These are phyloP conservation scores for Rhagonycha fulva DNA, from an alignment of 2,888 invertebrate genomes.

Conservation along the genomic window DNA sequence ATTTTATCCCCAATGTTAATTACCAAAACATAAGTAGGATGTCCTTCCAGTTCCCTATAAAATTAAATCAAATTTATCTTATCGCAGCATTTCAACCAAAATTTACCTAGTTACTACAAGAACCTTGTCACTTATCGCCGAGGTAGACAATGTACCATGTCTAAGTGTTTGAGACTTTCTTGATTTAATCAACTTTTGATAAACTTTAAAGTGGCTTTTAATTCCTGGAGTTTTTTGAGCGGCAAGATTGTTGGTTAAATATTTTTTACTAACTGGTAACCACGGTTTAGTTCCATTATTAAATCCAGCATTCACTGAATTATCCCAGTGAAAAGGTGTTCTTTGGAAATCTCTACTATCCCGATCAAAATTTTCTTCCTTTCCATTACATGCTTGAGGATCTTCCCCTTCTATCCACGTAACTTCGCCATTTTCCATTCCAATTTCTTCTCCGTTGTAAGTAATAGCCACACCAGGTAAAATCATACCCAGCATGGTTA, in stretches of 20 bases:
- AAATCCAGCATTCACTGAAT: constrained; percentile 63
- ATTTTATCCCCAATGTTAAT: constrained; percentile 3
- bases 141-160: constrained; percentile 60
- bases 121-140: constrained; percentile 45
- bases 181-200: constrained; percentile 61
- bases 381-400: constrained; percentile 62
- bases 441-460: constrained; percentile 87
- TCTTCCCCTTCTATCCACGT: constrained; percentile 59
- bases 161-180: constrained; percentile 58
- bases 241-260: constrained; percentile 62
- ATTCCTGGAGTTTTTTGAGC: constrained; percentile 52
- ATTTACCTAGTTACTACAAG: constrained; percentile 12
- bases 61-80: too few species aligned
- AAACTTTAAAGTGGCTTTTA: constrained; percentile 66
- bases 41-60: neutral
- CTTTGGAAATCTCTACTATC: constrained; percentile 74
- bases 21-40: constrained; percentile 13
- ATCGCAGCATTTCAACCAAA: neutral
- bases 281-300: constrained; percentile 60
- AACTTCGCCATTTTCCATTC: constrained; percentile 65
- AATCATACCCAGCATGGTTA: constrained; percentile 82
- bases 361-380: constrained; percentile 62
- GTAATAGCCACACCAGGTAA: constrained; percentile 85
- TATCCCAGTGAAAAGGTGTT: constrained; percentile 82
- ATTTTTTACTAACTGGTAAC: constrained; percentile 71